Conservation (phyloP, 2,888 invertebrate genomes). For the Hypolimnas misippus region DNA sequence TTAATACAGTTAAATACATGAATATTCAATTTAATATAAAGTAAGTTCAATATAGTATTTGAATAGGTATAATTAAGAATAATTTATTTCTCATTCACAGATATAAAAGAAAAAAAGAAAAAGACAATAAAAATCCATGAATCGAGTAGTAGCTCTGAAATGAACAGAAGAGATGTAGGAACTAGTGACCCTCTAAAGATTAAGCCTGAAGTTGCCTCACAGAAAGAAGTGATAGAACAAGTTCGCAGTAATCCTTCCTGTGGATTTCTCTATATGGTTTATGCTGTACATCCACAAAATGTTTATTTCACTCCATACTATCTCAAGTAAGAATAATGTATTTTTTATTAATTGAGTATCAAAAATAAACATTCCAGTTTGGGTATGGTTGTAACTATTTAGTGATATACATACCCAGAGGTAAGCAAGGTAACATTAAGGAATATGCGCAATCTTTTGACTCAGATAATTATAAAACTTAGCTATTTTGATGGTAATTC, state of each 20-base stretch:
- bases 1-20: too few species aligned
- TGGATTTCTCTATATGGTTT: slow-evolving; percentile 90
- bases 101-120: slow-evolving; percentile 55
- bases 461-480: too few species aligned
- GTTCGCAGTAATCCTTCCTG: slow-evolving; percentile 83
- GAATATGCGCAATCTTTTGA: too few species aligned
- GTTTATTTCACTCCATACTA: slow-evolving; percentile 90
- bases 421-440: too few species aligned
- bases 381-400: too few species aligned
- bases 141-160: slow-evolving; percentile 41
- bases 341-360: background rate
- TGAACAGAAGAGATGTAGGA: slow-evolving; percentile 36
- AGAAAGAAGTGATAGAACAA: slow-evolving; percentile 72
- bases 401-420: too few species aligned
- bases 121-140: slow-evolving; percentile 56
- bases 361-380: too few species aligned
- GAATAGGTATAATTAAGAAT: too few species aligned
- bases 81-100: too few species aligned
- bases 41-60: too few species aligned
- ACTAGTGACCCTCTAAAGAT: slow-evolving; percentile 69
- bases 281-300: slow-evolving; percentile 88
- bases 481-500: too few species aligned
- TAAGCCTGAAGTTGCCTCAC: slow-evolving; percentile 73
- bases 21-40: too few species aligned
- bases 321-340: slow-evolving; percentile 81